These are phyloP conservation scores for Pristis pectinata DNA, from an alignment of 2,797 vertebrate species.

Conservation along the genomic window DNA sequence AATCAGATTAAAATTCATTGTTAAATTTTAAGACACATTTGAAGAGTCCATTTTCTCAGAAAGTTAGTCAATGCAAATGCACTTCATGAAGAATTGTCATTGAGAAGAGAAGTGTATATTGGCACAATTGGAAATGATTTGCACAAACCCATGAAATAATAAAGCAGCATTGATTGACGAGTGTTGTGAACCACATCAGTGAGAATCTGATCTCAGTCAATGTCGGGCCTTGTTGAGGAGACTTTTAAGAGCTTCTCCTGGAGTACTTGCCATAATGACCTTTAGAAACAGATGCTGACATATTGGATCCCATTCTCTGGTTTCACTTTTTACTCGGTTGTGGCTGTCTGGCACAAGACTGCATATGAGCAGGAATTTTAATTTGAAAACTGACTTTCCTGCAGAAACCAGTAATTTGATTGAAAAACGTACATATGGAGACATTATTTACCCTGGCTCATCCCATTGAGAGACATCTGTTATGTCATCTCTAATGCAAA, in stretches of 20 bases:
- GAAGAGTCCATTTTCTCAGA: too few relatives aligned
- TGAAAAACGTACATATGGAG: slow-evolving; percentile 34
- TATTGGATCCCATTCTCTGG: slow-evolving; percentile 6
- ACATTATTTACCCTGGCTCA: slow-evolving; percentile 4
- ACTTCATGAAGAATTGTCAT: too few relatives aligned
- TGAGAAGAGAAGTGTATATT: background rate
- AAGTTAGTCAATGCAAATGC: too few relatives aligned
- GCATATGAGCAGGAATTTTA: slow-evolving; percentile 4
- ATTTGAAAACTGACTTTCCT: slow-evolving; percentile 26
- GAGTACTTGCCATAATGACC: background rate
- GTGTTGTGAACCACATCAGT: background rate
- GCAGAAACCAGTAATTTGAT: slow-evolving; percentile 28
- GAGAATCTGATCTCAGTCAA: background rate
- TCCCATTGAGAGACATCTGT: slow-evolving; percentile 33
- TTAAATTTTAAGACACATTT: too few relatives aligned
- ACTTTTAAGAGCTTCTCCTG: background rate
- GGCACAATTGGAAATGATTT: background rate
- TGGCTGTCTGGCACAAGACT: background rate
- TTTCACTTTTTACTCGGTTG: slow-evolving; percentile 3
- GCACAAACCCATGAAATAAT: background rate
- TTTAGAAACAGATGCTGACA: slow-evolving; percentile 17
- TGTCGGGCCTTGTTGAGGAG: background rate
- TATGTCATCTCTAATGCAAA: background rate
- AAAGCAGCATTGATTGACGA: background rate
- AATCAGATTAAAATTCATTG: too few relatives aligned